Percentiles rank a stretch among this genome's conserved stretches.
Evolutionary conservation across 2,888 invertebrate species (phyloP).

Genomic region (Phoenoteleia sp.): DNA sequence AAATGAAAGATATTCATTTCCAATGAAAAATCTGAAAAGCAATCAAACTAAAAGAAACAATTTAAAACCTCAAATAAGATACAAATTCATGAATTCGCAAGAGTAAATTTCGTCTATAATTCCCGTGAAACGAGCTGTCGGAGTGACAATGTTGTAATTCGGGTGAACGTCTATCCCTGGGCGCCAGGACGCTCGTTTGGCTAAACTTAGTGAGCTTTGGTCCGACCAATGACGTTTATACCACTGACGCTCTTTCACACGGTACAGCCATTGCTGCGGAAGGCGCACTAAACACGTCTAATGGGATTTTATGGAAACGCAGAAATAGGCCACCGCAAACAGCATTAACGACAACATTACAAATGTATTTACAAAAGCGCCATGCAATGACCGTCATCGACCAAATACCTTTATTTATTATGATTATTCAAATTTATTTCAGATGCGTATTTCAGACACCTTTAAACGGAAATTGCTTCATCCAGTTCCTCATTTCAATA

Average conservation of each 20-base stretch:
- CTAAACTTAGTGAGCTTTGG: constrained; percentile 17
- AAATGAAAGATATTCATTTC: too few relatives aligned
- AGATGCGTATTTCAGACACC: constrained; percentile 9
- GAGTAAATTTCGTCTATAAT: constrained; percentile 3
- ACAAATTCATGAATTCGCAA: not conserved
- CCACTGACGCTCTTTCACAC: constrained; percentile 50
- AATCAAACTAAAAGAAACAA: too few relatives aligned
- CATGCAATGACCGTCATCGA: constrained; percentile 17
- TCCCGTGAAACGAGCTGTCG: not conserved
- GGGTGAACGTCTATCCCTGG: not conserved
- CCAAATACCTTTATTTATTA: constrained; percentile 17
- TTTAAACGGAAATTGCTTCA: constrained; percentile 53
- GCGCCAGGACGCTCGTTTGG: constrained; percentile 37
- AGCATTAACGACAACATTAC: constrained; percentile 43
- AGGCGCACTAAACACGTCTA: constrained; percentile 56
- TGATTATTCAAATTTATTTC: constrained; percentile 66
- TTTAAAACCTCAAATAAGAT: too few relatives aligned
- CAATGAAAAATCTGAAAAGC: too few relatives aligned
- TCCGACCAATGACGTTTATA: constrained; percentile 61
- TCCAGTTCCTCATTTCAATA: constrained; percentile 37
- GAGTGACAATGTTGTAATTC: constrained; percentile 7
- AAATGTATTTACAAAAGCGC: constrained; percentile 50
- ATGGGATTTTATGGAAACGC: constrained; percentile 63
- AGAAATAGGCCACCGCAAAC: constrained; percentile 51
- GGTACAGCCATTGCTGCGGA: constrained; percentile 17